Conservation (phyloP, 2,113 vertebrate species). For the Herpetotheres cachinnans region DNA sequence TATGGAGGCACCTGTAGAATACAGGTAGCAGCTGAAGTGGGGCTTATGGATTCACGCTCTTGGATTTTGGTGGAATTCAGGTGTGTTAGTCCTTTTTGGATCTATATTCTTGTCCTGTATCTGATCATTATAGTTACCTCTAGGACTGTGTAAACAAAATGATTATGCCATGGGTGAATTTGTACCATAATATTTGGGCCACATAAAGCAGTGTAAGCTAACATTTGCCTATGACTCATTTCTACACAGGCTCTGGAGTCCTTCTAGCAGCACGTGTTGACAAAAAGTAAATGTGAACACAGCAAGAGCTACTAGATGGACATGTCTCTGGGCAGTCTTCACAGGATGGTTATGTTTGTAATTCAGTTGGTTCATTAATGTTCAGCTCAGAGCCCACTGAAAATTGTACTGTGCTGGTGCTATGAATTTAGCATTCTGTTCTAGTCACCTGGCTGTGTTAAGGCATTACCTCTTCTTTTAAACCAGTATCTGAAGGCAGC, state of each 20-base stretch:
- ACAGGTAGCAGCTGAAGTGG: not conserved
- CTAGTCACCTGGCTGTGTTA: not conserved
- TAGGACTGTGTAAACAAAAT: not conserved
- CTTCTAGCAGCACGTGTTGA: not conserved
- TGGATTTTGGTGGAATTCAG: not conserved
- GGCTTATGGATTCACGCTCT: not conserved
- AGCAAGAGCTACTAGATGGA: not conserved
- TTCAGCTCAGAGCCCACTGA: constrained; percentile 32
- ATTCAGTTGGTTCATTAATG: not conserved
- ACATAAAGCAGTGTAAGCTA: not conserved
- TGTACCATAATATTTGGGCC: not conserved
- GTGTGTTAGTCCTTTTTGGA: not conserved
- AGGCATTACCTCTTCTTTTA: not conserved
- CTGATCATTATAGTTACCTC: not conserved
- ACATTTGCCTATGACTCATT: not conserved
- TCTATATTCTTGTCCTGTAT: not conserved
- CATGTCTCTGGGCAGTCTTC: constrained; percentile 29
- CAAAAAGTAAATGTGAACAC: not conserved
- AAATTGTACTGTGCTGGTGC: not conserved
- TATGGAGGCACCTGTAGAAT: not conserved
- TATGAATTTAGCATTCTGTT: not conserved
- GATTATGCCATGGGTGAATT: not conserved
- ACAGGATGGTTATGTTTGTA: not conserved
- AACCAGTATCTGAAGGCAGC: not conserved
- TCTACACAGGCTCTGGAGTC: not conserved